phyloP scores from a whole-genome alignment of 2,113 vertebrate genomes.

The Hassar affinis region DNA sequence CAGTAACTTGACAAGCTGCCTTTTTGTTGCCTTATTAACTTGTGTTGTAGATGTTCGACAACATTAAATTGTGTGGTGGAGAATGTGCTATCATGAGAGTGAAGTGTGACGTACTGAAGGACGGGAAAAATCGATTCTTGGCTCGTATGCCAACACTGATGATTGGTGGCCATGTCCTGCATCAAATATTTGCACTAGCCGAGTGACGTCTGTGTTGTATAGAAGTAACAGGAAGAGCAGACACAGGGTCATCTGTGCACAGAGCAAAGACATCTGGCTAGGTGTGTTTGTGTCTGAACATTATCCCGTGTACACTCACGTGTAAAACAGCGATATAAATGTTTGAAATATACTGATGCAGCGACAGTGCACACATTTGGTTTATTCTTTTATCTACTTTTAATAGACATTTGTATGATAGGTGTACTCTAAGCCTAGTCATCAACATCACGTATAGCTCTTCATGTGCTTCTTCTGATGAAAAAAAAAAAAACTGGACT shows the following conservation, averaged over 20 bases:
- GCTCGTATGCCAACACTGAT: conserved; percentile 31
- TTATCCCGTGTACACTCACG: not conserved
- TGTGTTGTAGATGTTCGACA: not conserved
- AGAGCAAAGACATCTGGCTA: conserved; percentile 32
- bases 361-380: not conserved
- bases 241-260: conserved; percentile 26
- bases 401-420: not conserved
- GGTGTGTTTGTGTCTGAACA: conserved; percentile 45
- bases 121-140: conserved; percentile 43
- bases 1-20: not conserved
- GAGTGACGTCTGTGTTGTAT: conserved; percentile 42
- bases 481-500: not conserved
- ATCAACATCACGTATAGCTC: not conserved
- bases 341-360: not conserved
- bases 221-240: conserved; percentile 33
- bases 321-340: conserved; percentile 6
- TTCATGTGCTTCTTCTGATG: not conserved
- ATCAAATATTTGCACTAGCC: conserved; percentile 54
- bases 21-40: not conserved
- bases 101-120: conserved; percentile 37
- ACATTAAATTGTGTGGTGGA: not conserved
- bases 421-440: not conserved
- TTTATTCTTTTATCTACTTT: not conserved
- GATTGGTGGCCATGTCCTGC: conserved; percentile 44
- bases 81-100: conserved; percentile 29